Base-by-base conservation (phyloP, 1,140 invertebrate species). In the Lysiphlebus fabarum region DNA sequence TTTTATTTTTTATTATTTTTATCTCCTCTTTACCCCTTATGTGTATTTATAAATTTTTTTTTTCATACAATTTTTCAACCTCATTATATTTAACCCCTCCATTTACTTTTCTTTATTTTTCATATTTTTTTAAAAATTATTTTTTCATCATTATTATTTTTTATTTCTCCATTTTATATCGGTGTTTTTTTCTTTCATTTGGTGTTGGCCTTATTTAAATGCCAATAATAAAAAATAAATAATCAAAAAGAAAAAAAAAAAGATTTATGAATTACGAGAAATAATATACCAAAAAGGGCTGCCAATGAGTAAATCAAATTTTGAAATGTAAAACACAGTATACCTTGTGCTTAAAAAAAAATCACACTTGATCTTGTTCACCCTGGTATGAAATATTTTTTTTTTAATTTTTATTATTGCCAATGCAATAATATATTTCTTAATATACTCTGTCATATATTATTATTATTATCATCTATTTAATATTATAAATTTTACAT, bases 271-370 rank as follows among this genome's bases (percentile, higher is more conserved):
- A 58, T 60, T 59, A 65, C 58, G 56, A 53, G 59, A 51, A 49
- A 49, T 49, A 49, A 7, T 33, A 11, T 36, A 54, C 50, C 54
- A 54, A 56, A 54, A 49, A 60, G 60, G 61, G 50, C 57, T 43
- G 65, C 58, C 58, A 63, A 26, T 47, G 61, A 63, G 62, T 68
- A 68, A 68, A 67, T 68, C 63, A 68, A 65, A 64, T 65, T 67
- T 68, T 65, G 59, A 68, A 68, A 61, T 59, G 50, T 61, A 64
- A 64, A 64, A 26, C 17, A 26, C 17, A 26, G 17, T 26, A 26
- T 1, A 26, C 17, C 17, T 4, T 4, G 17, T 26, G 2, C 1
- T n/a, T n/a, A n/a, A n/a, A n/a, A 1, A 26, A 26, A 26, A 26
- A 26, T 26, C 17, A 26, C 17, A 4, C 17, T 26, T 26, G 17